Base-by-base conservation (phyloP, 2,113 vertebrate species). In the Panthera leo region DNA sequence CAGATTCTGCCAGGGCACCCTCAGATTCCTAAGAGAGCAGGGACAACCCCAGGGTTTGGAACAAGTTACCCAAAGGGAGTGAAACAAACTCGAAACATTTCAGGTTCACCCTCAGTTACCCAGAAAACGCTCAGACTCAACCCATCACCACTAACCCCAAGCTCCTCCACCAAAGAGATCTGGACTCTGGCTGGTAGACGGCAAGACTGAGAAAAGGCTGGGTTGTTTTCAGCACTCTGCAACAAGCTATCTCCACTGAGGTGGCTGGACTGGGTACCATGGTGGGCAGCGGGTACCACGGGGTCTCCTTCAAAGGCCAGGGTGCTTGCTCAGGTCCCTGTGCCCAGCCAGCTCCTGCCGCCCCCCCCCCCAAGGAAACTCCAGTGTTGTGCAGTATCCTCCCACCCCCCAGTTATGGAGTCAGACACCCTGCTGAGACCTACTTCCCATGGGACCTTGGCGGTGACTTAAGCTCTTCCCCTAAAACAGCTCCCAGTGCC, bases 271-370 rank as follows among this genome's bases (percentile, higher is more conserved):
- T 3, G 7, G 3, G 12, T 45, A 45, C 42, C 42, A 45, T 45
- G 5, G 25, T 2, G 14, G 15, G 48, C 39, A 79, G 9, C 13
- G 25, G 5, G 18, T 14, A 9, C 63, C 45, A 18, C 0, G 1
- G 16, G 10, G 34, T 65, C 48, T 87, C 53, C 91, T 76, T 48
- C 80, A 45, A 83, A 91, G 29, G 27, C 36, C 3, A 27, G 45
- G 53, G 42, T 12, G 11, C 82, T 80, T 45, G 53, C 42, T 63
- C 53, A 6, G 27, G 67, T 89, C 23, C 45, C 34, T 29, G 67
- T 45, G 25, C 14, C 84, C 86, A 78, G 53, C 16, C 23, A 27
- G 39, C 39, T 7, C 29, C 27, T 75, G 23, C 29, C 75, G 78
- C 13, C 23, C 48, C 70, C 25, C 25, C 25, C 3, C 27, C 67